Percentiles rank a stretch among this genome's conserved stretches.
Conservation (phyloP, 2,113 vertebrate genomes). For the Neodon shergylaensis region DNA sequence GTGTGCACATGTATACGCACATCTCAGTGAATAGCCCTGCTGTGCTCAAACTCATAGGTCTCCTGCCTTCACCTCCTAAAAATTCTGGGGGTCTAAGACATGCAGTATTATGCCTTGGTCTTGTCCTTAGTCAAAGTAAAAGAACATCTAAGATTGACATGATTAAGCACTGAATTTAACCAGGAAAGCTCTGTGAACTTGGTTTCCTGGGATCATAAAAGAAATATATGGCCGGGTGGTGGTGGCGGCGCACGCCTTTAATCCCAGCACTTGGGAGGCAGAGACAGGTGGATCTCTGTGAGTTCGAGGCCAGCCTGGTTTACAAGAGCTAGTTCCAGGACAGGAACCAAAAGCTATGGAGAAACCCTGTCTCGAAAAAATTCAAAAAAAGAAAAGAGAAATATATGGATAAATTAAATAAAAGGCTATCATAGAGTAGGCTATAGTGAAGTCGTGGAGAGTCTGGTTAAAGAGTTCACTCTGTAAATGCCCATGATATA, state of each 20-base stretch:
- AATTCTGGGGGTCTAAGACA: neutral
- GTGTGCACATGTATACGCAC: neutral
- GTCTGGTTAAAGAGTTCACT: neutral
- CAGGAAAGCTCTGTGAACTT: neutral
- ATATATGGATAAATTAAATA: neutral
- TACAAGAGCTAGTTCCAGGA: too few species aligned
- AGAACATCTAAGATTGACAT: neutral
- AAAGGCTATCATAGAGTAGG: neutral
- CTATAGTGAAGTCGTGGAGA: neutral
- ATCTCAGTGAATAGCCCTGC: neutral
- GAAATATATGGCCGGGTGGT: neutral
- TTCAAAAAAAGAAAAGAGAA: neutral
- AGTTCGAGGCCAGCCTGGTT: too few species aligned
- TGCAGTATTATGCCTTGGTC: neutral
- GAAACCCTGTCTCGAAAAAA: too few species aligned
- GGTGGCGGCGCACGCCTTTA: too few species aligned
- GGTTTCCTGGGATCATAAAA: neutral
- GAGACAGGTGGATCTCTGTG: too few species aligned
- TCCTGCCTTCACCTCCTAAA: neutral
- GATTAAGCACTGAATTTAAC: neutral
- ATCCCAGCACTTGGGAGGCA: too few species aligned
- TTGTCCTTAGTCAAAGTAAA: conserved; percentile 6
- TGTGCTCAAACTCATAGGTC: neutral
- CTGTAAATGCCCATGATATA: neutral
- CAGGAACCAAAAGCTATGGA: too few species aligned